Base-by-base conservation (phyloP, 2,888 invertebrate genomes). In the Geotrupes spiniger region DNA sequence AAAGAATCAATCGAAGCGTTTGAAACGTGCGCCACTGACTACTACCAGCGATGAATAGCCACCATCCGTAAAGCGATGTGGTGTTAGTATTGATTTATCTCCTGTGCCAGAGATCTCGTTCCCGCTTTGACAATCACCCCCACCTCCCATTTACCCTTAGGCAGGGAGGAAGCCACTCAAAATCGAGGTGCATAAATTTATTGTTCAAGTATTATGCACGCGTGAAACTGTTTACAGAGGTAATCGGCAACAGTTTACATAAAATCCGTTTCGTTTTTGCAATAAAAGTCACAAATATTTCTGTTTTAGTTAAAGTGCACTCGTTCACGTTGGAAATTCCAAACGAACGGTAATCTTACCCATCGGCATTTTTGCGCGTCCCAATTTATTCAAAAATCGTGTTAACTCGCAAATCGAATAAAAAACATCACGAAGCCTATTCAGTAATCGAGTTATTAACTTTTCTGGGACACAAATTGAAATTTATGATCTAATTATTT, bases 41-140 rank as follows among this genome's bases (percentile, higher is more conserved):
- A 45, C 38, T 37, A n/a, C n/a, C n/a, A 46, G 56, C 57, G 57
- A 56, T 57, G 57, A 55, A 61, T 58, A 59, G 54, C 59, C 61
- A 61, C 58, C 54, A 58, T 59, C 57, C 60, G 58, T 62, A 60
- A 62, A 62, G 63, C 58, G 62, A 59, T 56, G 63, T 60, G 58
- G 59, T 60, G 61, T 62, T 63, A 51, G 62, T 65, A 65, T 65
- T 65, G 65, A 65, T 65, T 65, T 65, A 65, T 64, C 62, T 63
- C 54, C 56, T 53, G 58, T 59, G 54, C 53, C 53, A 54, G 58
- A 62, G 59, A 61, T 62, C 56, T 57, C 58, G 44, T 55, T 52
- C 53, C 46, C 50, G 51, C 45, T 57, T 53, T 53, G 56, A 56
- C 54, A 55, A 59, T 57, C 60, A 55, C 52, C 51, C n/a, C 58